Evolutionary conservation across 2,113 vertebrate genomes (phyloP), one percentile per base, ranked within the genome.

Genomic region (Mastomys coucha): DNA sequence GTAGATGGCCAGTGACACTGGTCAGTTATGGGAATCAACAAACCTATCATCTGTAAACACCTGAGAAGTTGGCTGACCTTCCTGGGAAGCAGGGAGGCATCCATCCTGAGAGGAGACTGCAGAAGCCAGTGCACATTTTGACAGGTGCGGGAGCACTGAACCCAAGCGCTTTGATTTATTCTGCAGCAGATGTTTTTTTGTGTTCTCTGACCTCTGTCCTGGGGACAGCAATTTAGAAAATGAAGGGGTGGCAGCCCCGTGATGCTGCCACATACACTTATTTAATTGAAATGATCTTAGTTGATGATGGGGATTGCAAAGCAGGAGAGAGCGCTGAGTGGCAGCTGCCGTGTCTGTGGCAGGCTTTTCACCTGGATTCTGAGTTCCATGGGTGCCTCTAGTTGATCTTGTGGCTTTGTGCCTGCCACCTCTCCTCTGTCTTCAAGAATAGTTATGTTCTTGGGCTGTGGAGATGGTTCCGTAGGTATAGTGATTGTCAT

Each of bases 121-220:
- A 2, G 45, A 84, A 86, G 22, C 39, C 45, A 51, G 7, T 0
- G 7, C 11, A 11, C 9, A 0, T 16, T 39, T 7, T 22, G 72
- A 45, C 4, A 17, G 81, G 76, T 53, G 76, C 19, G 2, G 65
- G 56, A 12, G 33, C 76, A 31, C 9, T 5, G 67, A 80, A 73
- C 65, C 88, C 81, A 67, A 75, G 49, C 3, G 20, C 91, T 72
- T 65, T 58, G 76, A 65, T 88, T 91, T 78, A 86, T 88, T 63
- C 53, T 42, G 26, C 39, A 75, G 70, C 81, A 95, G 95, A 72
- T 86, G 72, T 86, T 95, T 72, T 72, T 88, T 95, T 94, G 92
- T 88, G 56, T 92, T 89, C 72, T 73, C 96, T 91, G 97, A 97
- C 94, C 97, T 95, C 96, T 93, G 93, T 94, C 91, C 93, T 87